Percentiles rank a stretch among this genome's conserved stretches.
Evolutionary conservation across 1,140 invertebrate species (phyloP).

Genomic region (Coptotermes formosanus): DNA sequence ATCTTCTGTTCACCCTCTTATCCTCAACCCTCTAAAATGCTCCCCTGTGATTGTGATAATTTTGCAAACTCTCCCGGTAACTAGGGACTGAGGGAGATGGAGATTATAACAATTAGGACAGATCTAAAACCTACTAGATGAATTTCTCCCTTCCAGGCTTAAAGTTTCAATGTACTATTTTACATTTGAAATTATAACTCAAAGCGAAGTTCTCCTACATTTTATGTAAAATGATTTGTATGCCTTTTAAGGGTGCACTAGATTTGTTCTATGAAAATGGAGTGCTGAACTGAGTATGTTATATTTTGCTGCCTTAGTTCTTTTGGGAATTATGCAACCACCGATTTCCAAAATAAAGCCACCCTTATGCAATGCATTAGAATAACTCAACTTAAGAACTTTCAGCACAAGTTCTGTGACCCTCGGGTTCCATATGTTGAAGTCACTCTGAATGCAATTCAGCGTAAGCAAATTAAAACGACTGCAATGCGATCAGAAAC

Average conservation of each 20-base stretch:
- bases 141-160: background rate
- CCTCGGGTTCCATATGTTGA: no score
- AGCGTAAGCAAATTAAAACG: no score
- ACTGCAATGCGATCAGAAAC: no score
- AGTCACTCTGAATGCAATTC: no score
- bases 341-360: no score
- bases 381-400: no score
- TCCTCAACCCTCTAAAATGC: background rate
- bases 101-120: constrained; percentile 1
- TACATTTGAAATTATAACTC: constrained; percentile 14
- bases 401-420: no score
- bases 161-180: background rate
- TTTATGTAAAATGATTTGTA: background rate
- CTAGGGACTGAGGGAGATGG: background rate
- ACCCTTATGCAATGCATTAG: no score
- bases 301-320: no score
- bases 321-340: no score
- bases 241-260: background rate
- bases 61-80: background rate
- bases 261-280: background rate
- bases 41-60: background rate
- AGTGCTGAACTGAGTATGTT: background rate
- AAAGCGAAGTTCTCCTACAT: background rate
- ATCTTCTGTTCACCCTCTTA: constrained; percentile 1
- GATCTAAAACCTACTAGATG: constrained; percentile 2